Conservation (phyloP, 2,888 invertebrate genomes). For the Apodemia zela region DNA sequence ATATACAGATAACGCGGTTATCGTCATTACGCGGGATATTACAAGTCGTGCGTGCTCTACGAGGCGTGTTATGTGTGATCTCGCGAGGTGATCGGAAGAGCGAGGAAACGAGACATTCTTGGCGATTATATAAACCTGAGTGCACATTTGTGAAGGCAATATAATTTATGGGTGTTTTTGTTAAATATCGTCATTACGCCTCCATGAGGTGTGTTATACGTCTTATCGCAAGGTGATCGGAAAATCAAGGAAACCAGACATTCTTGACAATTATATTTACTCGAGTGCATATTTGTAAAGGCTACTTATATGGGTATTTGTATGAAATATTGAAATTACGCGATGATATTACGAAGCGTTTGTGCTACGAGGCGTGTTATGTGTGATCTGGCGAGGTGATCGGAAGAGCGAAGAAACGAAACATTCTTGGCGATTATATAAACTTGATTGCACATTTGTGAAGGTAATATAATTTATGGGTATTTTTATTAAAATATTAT, state of each 20-base stretch:
- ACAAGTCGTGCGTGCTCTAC: slow-evolving; percentile 12
- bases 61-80: slow-evolving; percentile 14
- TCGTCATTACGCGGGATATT: slow-evolving; percentile 6
- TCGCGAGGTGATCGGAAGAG: slow-evolving; percentile 4
- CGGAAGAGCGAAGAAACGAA: neutral
- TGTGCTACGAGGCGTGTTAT: slow-evolving; percentile 6
- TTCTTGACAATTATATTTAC: neutral
- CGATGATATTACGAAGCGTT: neutral
- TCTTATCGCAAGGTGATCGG: neutral
- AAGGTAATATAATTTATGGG: neutral
- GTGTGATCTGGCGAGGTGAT: neutral
- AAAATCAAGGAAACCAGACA: neutral
- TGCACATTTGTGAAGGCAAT: neutral
- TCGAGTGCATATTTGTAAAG: neutral
- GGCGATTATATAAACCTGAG: slow-evolving; percentile 1
- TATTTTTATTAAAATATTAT: neutral
- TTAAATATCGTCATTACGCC: neutral
- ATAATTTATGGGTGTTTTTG: neutral
- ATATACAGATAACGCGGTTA: neutral
- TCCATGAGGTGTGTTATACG: no score
- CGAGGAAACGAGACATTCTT: slow-evolving; percentile 14
- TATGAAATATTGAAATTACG: no score
- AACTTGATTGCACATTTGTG: neutral
- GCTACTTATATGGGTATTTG: no score
- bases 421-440: slow-evolving; percentile 9